phyloP scores from a whole-genome alignment of 2,113 vertebrate species.

The Protomyctophum bolini region DNA sequence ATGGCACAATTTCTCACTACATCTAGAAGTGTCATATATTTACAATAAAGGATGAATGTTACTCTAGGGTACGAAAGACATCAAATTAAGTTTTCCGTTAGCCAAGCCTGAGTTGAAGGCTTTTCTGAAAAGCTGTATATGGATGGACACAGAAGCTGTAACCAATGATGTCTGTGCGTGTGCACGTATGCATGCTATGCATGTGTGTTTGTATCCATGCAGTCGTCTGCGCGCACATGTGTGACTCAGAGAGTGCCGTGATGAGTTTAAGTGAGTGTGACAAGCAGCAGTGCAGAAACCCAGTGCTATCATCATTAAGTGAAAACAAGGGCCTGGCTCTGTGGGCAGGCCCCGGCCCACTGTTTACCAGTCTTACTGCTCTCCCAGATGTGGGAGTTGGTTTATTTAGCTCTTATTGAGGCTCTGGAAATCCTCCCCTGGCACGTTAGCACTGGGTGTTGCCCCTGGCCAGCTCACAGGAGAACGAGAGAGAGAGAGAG shows the following conservation, averaged over 20 bases:
- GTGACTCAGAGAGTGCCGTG: slow-evolving; percentile 15
- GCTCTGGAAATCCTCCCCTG: slow-evolving; percentile 77
- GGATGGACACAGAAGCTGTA: background rate
- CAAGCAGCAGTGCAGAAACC: slow-evolving; percentile 59
- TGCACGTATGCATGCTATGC: slow-evolving; percentile 4
- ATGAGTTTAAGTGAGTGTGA: slow-evolving; percentile 62
- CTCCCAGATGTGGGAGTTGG: slow-evolving; percentile 68
- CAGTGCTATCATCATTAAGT: slow-evolving; percentile 54
- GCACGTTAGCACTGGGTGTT: slow-evolving; percentile 69
- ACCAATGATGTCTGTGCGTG: background rate
- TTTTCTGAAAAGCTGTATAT: slow-evolving; percentile 6
- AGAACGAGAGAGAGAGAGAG: slow-evolving; percentile 38
- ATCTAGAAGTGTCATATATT: slow-evolving; percentile 12
- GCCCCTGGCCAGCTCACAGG: slow-evolving; percentile 47
- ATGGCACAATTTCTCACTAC: slow-evolving; percentile 24
- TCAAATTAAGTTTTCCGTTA: background rate
- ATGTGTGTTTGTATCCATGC: slow-evolving; percentile 16
- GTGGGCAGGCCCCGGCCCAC: slow-evolving; percentile 32
- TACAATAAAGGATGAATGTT: slow-evolving; percentile 19
- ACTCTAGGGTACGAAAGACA: slow-evolving; percentile 2
- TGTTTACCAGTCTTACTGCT: slow-evolving; percentile 65
- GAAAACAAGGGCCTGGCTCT: slow-evolving; percentile 54
- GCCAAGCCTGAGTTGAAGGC: background rate
- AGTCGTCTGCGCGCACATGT: too few species aligned
- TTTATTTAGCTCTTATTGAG: slow-evolving; percentile 68